phyloP scores from a whole-genome alignment of 2,888 invertebrate species.

The Mesochorus sp. region DNA sequence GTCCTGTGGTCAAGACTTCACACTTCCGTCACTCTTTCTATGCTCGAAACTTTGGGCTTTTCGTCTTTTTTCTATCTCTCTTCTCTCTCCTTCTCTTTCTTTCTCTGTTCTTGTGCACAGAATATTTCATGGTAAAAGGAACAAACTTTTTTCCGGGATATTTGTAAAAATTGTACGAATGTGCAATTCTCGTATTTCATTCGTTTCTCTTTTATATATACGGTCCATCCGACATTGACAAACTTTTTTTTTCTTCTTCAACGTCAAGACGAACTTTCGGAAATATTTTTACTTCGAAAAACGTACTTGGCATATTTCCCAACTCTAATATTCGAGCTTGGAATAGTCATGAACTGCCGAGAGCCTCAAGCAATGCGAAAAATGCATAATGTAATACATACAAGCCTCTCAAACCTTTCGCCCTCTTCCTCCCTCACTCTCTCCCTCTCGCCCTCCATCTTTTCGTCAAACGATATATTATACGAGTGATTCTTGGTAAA shows the following conservation, averaged over 20 bases:
- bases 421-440: too few relatives aligned
- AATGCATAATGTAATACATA: slow-evolving; percentile 13
- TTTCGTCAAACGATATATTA: too few relatives aligned
- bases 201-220: background rate
- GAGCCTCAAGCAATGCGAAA: slow-evolving; percentile 12
- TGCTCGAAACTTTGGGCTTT: background rate
- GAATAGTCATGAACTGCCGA: background rate
- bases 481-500: too few relatives aligned
- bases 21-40: background rate
- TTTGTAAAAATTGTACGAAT: slow-evolving; percentile 4
- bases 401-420: too few relatives aligned
- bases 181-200: background rate
- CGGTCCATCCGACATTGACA: slow-evolving; percentile 9
- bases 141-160: background rate
- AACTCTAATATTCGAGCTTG: slow-evolving; percentile 51
- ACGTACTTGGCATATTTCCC: slow-evolving; percentile 67
- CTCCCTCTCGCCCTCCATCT: too few relatives aligned
- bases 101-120: background rate
- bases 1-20: slow-evolving; percentile 23
- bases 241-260: slow-evolving; percentile 66
- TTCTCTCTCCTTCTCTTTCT: background rate
- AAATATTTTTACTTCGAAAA: slow-evolving; percentile 67
- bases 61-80: background rate
- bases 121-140: background rate
- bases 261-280: slow-evolving; percentile 55